Conservation (phyloP, 64 coral and sea anemone genomes). For the Pachyseris speciosa region DNA sequence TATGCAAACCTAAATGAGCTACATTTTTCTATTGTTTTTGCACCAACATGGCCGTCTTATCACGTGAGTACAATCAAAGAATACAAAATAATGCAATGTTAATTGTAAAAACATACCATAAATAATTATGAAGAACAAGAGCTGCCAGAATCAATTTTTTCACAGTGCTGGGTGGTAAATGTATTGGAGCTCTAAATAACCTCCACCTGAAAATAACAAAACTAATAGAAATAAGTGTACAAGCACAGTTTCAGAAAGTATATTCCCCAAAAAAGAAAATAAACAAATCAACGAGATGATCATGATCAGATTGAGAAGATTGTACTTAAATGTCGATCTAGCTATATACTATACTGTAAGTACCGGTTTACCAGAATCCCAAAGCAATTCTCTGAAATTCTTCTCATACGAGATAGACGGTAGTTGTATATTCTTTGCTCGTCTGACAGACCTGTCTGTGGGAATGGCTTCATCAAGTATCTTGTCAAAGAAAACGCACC, state of each 20-base stretch:
- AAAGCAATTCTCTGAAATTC: slow-evolving; percentile 68
- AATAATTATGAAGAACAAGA: slow-evolving; percentile 42
- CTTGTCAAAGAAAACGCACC: slow-evolving; percentile 36
- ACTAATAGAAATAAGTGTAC: too few species aligned
- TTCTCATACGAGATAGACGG: slow-evolving; percentile 36
- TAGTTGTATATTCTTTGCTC: slow-evolving; percentile 54
- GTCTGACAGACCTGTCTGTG: not conserved
- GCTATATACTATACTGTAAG: too few species aligned
- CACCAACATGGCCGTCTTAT: too few species aligned
- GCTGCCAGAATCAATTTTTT: slow-evolving; percentile 8
- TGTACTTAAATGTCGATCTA: too few species aligned
- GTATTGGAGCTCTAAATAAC: slow-evolving; percentile 8
- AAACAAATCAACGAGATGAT: too few species aligned
- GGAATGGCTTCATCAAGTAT: slow-evolving; percentile 22
- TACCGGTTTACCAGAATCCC: slow-evolving; percentile 17
- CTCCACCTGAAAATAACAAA: not conserved
- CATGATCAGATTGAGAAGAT: too few species aligned
- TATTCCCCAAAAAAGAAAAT: too few species aligned
- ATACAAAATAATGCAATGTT: too few species aligned
- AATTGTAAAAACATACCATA: slow-evolving; percentile 14
- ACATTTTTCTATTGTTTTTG: too few species aligned
- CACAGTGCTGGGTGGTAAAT: not conserved
- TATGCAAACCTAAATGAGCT: too few species aligned
- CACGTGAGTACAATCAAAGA: too few species aligned
- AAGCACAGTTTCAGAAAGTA: too few species aligned